Conservation (phyloP, 2,113 vertebrate genomes). For the Zootoca vivipara region DNA sequence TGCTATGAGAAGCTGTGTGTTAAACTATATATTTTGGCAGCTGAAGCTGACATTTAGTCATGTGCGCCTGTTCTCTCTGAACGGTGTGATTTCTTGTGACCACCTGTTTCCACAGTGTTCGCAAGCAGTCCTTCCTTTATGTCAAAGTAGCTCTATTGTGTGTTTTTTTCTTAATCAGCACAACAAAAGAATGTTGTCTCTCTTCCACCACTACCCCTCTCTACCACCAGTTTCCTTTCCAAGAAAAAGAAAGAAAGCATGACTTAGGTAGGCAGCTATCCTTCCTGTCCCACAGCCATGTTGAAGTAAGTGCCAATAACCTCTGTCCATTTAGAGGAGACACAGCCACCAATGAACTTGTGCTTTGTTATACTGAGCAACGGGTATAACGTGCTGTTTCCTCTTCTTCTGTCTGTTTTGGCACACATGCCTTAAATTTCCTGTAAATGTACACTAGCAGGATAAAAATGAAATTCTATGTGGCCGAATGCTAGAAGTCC, state of each 20-base stretch:
- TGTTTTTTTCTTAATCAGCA: neutral
- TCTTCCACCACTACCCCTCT: neutral
- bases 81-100: neutral
- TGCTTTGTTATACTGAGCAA: slow-evolving; percentile 29
- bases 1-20: neutral
- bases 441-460: slow-evolving; percentile 44
- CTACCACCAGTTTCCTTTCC: neutral
- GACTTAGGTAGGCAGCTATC: neutral
- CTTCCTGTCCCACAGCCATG: neutral
- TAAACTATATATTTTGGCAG: rapidly evolving
- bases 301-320: neutral
- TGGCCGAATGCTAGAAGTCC: neutral
- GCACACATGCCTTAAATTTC: slow-evolving; percentile 44
- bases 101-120: neutral
- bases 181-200: neutral
- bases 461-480: slow-evolving; percentile 47
- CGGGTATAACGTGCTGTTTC: slow-evolving; percentile 39
- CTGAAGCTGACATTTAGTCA: neutral
- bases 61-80: neutral
- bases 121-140: neutral
- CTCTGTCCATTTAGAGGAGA: neutral
- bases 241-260: rapidly evolving
- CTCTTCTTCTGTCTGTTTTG: slow-evolving; percentile 30
- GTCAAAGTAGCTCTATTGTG: neutral
- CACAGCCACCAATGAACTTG: slow-evolving; percentile 13